These are phyloP conservation scores for Drosophila kurseongensis DNA, from an alignment of 1,140 invertebrate genomes.

Conservation along the genomic window DNA sequence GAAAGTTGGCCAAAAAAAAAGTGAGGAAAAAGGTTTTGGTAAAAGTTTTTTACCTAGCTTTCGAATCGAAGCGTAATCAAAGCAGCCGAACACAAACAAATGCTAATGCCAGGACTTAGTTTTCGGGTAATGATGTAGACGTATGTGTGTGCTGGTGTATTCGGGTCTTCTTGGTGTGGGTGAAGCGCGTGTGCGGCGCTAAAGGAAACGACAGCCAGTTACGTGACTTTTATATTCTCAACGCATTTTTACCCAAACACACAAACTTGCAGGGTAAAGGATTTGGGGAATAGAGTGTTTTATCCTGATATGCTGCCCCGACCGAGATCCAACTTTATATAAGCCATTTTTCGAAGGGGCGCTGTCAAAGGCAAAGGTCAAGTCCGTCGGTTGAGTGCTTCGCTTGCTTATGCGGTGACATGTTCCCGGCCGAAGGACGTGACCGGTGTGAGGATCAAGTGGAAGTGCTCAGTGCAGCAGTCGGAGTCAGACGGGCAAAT, in stretches of 20 bases:
- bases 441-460: slow-evolving; percentile 35
- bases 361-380: slow-evolving; percentile 53
- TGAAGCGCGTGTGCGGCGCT: slow-evolving; percentile 60
- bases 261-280: slow-evolving; percentile 11
- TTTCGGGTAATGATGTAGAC: slow-evolving; percentile 44
- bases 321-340: slow-evolving; percentile 38
- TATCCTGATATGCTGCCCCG: slow-evolving; percentile 45
- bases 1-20: slow-evolving; percentile 35
- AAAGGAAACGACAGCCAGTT: slow-evolving; percentile 76
- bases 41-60: slow-evolving; percentile 69
- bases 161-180: slow-evolving; percentile 24
- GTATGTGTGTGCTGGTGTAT: slow-evolving; percentile 13
- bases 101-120: slow-evolving; percentile 66
- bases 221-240: slow-evolving; percentile 81
- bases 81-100: slow-evolving; percentile 76
- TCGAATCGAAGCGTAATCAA: slow-evolving; percentile 81
- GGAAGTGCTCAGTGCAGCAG: slow-evolving; percentile 10
- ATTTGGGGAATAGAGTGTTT: slow-evolving; percentile 49
- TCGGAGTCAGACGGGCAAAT: slow-evolving; percentile 20
- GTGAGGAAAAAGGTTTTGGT: slow-evolving; percentile 57
- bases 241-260: slow-evolving; percentile 63
- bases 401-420: slow-evolving; percentile 45
- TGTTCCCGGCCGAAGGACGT: slow-evolving; percentile 25
- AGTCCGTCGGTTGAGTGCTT: slow-evolving; percentile 46
- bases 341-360: slow-evolving; percentile 38